Percentiles rank a stretch among this genome's conserved stretches.
Conservation (phyloP, 1,140 invertebrate genomes). For the Tetranychus urticae region DNA sequence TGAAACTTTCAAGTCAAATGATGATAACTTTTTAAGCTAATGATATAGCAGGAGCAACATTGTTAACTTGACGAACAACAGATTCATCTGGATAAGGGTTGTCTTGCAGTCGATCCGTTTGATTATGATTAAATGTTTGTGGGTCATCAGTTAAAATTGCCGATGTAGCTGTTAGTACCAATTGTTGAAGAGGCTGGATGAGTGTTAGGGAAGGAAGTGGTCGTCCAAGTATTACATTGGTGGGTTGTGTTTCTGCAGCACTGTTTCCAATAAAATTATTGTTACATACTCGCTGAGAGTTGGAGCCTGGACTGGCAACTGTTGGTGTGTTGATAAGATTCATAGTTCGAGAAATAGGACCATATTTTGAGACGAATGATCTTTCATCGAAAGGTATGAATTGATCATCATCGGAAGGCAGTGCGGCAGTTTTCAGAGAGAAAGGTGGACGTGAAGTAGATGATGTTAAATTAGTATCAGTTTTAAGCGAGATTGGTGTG, state of each 20-base stretch:
- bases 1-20: too few relatives aligned
- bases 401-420: conserved; percentile 32
- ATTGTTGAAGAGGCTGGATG: conserved; percentile 23
- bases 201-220: conserved; percentile 20
- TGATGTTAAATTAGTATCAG: not conserved
- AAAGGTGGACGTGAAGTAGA: not conserved
- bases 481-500: too few relatives aligned
- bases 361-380: conserved; percentile 43
- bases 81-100: too few relatives aligned
- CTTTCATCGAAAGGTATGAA: conserved; percentile 43
- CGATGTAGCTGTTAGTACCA: not conserved
- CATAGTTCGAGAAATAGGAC: conserved; percentile 46
- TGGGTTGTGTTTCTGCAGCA: not conserved
- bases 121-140: not conserved
- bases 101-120: not conserved
- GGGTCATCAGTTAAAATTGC: not conserved
- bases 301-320: conserved; percentile 19
- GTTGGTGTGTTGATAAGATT: conserved; percentile 22
- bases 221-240: conserved; percentile 20
- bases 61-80: too few relatives aligned
- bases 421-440: not conserved
- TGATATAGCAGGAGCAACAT: too few relatives aligned
- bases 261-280: not conserved
- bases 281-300: not conserved
- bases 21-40: too few relatives aligned